Evolutionary conservation across 2,113 vertebrate genomes (phyloP), one percentile per base, ranked within the genome.

Genomic region (Recurvirostra avosetta): DNA sequence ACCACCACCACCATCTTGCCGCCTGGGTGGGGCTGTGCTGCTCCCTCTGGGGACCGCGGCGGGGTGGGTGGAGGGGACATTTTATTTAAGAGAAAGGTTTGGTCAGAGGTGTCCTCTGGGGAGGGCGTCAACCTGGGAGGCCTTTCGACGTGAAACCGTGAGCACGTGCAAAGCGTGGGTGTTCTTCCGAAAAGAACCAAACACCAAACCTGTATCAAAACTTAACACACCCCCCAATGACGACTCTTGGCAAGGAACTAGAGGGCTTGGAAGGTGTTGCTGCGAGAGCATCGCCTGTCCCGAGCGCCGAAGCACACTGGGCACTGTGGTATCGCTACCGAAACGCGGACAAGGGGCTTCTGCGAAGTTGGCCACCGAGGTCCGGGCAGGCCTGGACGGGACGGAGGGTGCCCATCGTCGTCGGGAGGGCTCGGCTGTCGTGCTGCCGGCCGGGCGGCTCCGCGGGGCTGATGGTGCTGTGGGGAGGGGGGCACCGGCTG

Each of bases 121-220:
- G 38, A 8, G 2, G 0, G 55, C 27, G 1, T 36, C 56, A 0
- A 0, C 25, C 53, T 72, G 10, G 4, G 26, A 55, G 50, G 27
- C 49, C 45, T 49, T 45, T 20, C 9, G 5, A 15, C 0, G 1
- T 15, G 40, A 61, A 75, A 22, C 17, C 2, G 0, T 11, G 3
- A 11, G 47, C 32, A 1, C 12, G 2, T 40, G 18, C 26, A 5
- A 34, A 45, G 38, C 59, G 9, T 1, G 2, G 53, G 71, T 18
- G 45, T n/a, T 47, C 68, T 53, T 25, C 32, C 7, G 41, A 65
- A n/a, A 40, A 30, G 32, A 20, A 18, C 34, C 41, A 43, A 43
- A 43, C 49, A 12, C 49, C 22, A 50, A 50, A 30, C 38, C 47
- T 27, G 27, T n/a, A 3, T n/a, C 20, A 1, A 41, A 47, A 50